Conservation (phyloP, 2,888 invertebrate genomes). For the Drosophila ustulata region DNA sequence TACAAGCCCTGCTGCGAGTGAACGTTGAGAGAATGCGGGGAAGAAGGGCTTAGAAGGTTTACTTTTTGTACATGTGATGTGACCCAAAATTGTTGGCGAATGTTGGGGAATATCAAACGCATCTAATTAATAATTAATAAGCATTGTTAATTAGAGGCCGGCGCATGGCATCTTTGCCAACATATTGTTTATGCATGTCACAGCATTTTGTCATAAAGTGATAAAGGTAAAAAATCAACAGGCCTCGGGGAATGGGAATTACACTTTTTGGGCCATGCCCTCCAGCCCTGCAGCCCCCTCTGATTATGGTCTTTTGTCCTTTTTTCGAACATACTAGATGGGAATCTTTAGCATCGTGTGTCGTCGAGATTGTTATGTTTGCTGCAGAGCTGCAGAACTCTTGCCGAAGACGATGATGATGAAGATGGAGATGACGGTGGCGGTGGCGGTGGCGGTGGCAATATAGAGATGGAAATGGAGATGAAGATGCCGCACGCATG, state of each 20-base stretch:
- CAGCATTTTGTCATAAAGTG: constrained; percentile 70
- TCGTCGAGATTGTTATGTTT: constrained; percentile 65
- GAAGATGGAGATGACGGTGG: constrained; percentile 15
- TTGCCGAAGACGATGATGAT: constrained; percentile 24
- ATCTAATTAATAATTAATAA: constrained; percentile 77
- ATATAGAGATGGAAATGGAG: constrained; percentile 36
- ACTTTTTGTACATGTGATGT: constrained; percentile 4
- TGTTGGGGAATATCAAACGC: constrained; percentile 43
- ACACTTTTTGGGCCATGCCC: constrained; percentile 12
- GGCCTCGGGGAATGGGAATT: constrained; percentile 13
- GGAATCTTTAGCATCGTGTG: constrained; percentile 46
- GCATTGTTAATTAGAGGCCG: constrained; percentile 67
- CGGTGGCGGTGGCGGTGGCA: constrained; percentile 35
- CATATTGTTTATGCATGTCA: constrained; percentile 69
- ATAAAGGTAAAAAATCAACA: constrained; percentile 68
- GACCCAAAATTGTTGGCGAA: constrained; percentile 17
- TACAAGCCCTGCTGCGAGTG: constrained; percentile 14
- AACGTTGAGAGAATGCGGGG: constrained; percentile 2
- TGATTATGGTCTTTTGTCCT: constrained; percentile 23
- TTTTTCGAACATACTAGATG: constrained; percentile 31
- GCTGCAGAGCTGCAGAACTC: constrained; percentile 12
- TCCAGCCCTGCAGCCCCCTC: not conserved
- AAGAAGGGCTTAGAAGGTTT: constrained; percentile 12
- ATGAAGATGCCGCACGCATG: constrained; percentile 68
- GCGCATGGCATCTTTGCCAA: constrained; percentile 28